A percentile compares a stretch with the other conserved stretches of the same genome.
These are phyloP conservation scores for Lypha dubia DNA, from an alignment of 2,888 invertebrate genomes.

Conservation along the genomic window DNA sequence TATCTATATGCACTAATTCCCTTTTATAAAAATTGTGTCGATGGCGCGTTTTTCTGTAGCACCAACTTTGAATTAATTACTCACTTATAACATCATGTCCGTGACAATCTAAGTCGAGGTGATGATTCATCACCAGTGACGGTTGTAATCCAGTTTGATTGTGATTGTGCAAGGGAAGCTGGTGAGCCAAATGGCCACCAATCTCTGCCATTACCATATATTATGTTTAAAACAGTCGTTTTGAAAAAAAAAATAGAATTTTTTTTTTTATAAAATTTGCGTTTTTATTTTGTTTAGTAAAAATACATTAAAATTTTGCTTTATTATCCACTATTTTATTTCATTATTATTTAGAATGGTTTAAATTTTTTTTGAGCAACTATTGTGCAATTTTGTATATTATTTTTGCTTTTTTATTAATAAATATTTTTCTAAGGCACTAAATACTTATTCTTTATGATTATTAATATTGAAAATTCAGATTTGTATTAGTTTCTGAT, in stretches of 20 bases:
- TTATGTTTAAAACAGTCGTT: conserved; percentile 81
- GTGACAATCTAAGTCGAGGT: conserved; percentile 84
- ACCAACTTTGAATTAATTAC: conserved; percentile 70
- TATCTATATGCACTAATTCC: background rate
- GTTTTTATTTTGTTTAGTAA: conserved; percentile 17
- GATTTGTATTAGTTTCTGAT: conserved; percentile 48
- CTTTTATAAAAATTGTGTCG: background rate
- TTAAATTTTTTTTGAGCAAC: conserved; percentile 61
- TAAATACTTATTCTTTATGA: conserved; percentile 36
- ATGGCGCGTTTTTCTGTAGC: background rate
- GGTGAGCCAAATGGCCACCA: conserved; percentile 87
- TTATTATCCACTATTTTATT: background rate
- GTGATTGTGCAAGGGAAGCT: conserved; percentile 85
- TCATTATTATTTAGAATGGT: conserved; percentile 18
- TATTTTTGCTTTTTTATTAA: conserved; percentile 42
- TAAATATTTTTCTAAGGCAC: conserved; percentile 67
- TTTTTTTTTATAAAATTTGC: conserved; percentile 30
- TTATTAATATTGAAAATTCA: conserved; percentile 17
- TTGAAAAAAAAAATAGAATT: conserved; percentile 63
- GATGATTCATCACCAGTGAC: conserved; percentile 86
- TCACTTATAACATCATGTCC: conserved; percentile 83
- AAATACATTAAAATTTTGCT: conserved; percentile 1
- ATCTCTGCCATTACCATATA: conserved; percentile 88
- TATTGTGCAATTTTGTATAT: conserved; percentile 33
- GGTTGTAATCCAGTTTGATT: conserved; percentile 86